Conservation (phyloP, 2,113 vertebrate species). For the Nymphicus hollandicus region DNA sequence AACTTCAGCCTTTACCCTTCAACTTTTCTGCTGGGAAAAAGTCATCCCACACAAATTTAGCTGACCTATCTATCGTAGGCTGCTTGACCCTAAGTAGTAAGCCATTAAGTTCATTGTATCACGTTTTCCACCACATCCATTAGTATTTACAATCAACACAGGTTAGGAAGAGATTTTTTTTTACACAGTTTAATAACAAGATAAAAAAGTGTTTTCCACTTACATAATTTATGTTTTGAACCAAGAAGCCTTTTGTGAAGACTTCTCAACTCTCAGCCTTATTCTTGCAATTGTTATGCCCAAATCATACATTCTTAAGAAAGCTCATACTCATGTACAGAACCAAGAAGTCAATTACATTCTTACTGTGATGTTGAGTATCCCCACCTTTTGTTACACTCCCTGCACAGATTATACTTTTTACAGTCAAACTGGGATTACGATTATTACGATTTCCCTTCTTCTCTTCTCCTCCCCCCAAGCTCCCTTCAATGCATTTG, state of each 20-base stretch:
- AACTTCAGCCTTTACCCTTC: neutral
- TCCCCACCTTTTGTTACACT: neutral
- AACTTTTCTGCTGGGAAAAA: neutral
- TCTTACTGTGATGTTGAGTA: neutral
- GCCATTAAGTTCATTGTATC: conserved; percentile 9
- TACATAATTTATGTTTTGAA: neutral
- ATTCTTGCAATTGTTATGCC: neutral
- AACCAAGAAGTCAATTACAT: neutral
- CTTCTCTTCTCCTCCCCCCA: neutral
- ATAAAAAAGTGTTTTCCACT: neutral
- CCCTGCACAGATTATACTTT: neutral
- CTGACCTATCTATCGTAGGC: neutral
- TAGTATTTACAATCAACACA: conserved; percentile 31
- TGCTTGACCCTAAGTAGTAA: neutral
- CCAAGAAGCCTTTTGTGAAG: neutral
- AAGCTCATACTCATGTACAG: neutral
- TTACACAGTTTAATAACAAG: conserved; percentile 1
- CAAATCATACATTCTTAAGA: neutral
- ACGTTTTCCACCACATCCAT: conserved; percentile 63
- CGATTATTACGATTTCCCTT: neutral
- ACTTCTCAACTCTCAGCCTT: neutral
- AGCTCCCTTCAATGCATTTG: neutral
- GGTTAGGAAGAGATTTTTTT: conserved; percentile 10
- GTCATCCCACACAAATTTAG: neutral
- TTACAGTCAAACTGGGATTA: neutral